Evolutionary conservation across 2,888 invertebrate species (phyloP).

Genomic region (Tenthredo mesomela): DNA sequence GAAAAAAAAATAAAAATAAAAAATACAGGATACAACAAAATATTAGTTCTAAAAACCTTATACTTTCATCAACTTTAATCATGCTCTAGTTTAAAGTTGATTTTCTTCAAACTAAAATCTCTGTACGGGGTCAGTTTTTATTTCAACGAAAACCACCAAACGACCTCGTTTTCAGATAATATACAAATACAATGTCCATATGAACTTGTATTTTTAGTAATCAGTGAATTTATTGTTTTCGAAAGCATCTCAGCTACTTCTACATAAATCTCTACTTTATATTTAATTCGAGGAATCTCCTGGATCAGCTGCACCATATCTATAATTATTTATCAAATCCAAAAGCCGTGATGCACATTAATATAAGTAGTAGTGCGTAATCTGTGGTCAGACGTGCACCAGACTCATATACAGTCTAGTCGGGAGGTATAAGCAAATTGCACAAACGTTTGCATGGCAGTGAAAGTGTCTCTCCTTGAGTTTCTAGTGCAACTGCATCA

Average conservation of each 20-base stretch:
- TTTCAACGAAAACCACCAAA: not conserved
- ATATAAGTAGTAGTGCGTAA: conserved; percentile 17
- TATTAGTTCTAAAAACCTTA: not conserved
- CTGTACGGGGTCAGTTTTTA: not conserved
- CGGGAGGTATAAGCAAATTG: conserved; percentile 55
- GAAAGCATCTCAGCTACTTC: not conserved
- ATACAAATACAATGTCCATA: not conserved
- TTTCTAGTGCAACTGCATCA: conserved; percentile 63
- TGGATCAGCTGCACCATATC: not conserved
- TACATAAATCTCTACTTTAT: not conserved
- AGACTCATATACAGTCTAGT: conserved; percentile 53
- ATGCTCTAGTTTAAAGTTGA: not conserved
- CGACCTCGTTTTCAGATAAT: not conserved
- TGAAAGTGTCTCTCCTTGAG: conserved; percentile 76
- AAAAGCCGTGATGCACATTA: not conserved
- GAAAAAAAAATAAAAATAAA: not conserved
- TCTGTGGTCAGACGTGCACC: conserved; percentile 28
- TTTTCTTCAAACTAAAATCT: not conserved
- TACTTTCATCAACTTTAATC: not conserved
- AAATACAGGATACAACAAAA: not conserved
- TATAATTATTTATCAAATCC: not conserved
- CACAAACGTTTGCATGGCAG: conserved; percentile 69
- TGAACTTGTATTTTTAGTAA: not conserved
- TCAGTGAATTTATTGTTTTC: not conserved
- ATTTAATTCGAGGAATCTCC: not conserved